Evolutionary conservation across 1,140 invertebrate species (phyloP), one percentile per base, ranked within the genome.

Genomic region (Diachasmimorpha longicaudata): DNA sequence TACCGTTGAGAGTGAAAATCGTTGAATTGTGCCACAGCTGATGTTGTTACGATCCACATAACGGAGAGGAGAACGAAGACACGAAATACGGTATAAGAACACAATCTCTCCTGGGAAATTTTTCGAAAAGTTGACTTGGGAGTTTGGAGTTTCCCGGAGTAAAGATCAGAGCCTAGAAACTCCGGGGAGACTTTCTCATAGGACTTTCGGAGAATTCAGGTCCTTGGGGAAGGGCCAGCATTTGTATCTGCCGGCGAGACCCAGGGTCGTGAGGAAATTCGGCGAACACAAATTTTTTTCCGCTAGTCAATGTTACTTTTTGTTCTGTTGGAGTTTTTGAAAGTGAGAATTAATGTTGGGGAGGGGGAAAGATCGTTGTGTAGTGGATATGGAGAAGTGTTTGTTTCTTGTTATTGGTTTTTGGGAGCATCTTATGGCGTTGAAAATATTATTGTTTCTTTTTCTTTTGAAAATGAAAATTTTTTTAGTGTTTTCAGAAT

Each of bases 51-150:
- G 1, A 52, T 4, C 6, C 48, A 10, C 3, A n/a, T 3, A 63
- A 63, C 25, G 19, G 11, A 23, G 23, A 14, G 9, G 23, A 9
- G 58, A 63, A 63, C 23, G 58, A 6, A 19, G 23, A 25, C 48
- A 52, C 14, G 44, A 58, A 6, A 31, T 31, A 55, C n/a, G 48
- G 48, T 55, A 55, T 55, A 42, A 55, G n/a, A 55, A 55, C 48
- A 55, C n/a, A 31, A 31, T 55, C 48, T 63, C 72, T 67, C 58
- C 23, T 21, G 72, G 72, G 72, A 74, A 74, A 67, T 74, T 67
- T 74, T 74, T 68, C 19, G 19, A 44, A 66, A 44, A 74, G 71
- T 73, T 73, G 36, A 73, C 55, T 63, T 42, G 42, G 39, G 39
- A 46, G 31, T 74, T 74, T 48, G 39, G 63, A 67, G 63, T 74